phyloP scores from a whole-genome alignment of 2,888 invertebrate genomes.

The Hirtodrosophila cameraria region DNA sequence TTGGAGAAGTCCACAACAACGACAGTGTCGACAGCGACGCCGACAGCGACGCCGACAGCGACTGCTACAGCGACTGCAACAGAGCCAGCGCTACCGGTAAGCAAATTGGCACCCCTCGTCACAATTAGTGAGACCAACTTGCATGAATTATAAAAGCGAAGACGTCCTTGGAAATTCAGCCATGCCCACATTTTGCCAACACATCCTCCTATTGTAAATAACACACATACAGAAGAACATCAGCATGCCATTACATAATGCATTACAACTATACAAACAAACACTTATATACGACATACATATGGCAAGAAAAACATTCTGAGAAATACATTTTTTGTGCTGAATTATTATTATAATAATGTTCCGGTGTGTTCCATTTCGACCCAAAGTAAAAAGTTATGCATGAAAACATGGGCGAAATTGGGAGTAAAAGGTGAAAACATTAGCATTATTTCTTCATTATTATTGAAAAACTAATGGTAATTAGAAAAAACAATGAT shows the following conservation, averaged over 20 bases:
- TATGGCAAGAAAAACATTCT: too few relatives aligned
- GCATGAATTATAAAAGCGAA: constrained; percentile 63
- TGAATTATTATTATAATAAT: too few relatives aligned
- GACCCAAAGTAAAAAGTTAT: too few relatives aligned
- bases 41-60: not conserved
- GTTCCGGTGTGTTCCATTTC: too few relatives aligned
- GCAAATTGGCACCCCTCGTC: constrained; percentile 85
- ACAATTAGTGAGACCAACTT: constrained; percentile 85
- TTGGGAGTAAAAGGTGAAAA: too few relatives aligned
- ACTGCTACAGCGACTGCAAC: constrained; percentile 1
- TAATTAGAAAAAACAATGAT: too few relatives aligned
- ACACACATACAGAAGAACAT: constrained; percentile 26
- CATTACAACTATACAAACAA: constrained; percentile 10
- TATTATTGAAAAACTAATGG: too few relatives aligned
- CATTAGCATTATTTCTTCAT: too few relatives aligned
- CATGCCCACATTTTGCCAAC: not conserved
- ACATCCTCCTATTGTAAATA: constrained; percentile 43
- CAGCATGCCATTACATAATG: constrained; percentile 50
- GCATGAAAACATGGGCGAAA: too few relatives aligned
- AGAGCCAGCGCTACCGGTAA: constrained; percentile 83
- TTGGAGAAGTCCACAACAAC: constrained; percentile 19
- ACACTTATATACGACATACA: not conserved
- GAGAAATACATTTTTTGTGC: too few relatives aligned
- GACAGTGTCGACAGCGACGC: not conserved
- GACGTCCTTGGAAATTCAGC: constrained; percentile 24